Conservation (phyloP, 2,888 invertebrate genomes). For the Dugesia japonica region DNA sequence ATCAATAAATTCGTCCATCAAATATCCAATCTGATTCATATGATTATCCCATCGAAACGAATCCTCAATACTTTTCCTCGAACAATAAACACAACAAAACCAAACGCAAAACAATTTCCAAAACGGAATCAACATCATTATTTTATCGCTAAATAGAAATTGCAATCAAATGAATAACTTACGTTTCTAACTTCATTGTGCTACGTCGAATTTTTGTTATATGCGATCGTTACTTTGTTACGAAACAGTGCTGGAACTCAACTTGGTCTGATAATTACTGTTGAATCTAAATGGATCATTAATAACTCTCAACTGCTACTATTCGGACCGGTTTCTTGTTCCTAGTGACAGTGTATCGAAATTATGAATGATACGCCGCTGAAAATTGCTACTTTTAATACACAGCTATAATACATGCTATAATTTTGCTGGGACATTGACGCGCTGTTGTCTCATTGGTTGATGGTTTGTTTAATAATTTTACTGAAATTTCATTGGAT, state of each 20-base stretch:
- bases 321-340: constrained; percentile 16
- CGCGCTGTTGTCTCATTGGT: background rate
- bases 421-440: constrained; percentile 20
- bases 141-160: background rate
- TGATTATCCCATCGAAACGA: too few relatives aligned
- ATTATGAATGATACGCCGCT: constrained; percentile 13
- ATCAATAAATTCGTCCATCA: too few relatives aligned
- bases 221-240: constrained; percentile 13
- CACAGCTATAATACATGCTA: background rate
- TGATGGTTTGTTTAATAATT: background rate
- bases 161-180: constrained; percentile 14
- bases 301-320: constrained; percentile 20
- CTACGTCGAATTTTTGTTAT: constrained; percentile 11
- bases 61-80: too few relatives aligned
- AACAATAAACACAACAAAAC: too few relatives aligned
- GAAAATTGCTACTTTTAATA: constrained; percentile 14
- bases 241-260: constrained; percentile 15
- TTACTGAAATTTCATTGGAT: background rate
- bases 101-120: too few relatives aligned
- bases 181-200: constrained; percentile 11
- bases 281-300: constrained; percentile 20
- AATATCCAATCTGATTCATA: too few relatives aligned
- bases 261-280: constrained; percentile 14
- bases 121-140: too few relatives aligned
- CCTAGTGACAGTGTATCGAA: background rate